These are phyloP conservation scores for Thomomys bottae DNA, from an alignment of 2,113 vertebrate species.

Conservation along the genomic window DNA sequence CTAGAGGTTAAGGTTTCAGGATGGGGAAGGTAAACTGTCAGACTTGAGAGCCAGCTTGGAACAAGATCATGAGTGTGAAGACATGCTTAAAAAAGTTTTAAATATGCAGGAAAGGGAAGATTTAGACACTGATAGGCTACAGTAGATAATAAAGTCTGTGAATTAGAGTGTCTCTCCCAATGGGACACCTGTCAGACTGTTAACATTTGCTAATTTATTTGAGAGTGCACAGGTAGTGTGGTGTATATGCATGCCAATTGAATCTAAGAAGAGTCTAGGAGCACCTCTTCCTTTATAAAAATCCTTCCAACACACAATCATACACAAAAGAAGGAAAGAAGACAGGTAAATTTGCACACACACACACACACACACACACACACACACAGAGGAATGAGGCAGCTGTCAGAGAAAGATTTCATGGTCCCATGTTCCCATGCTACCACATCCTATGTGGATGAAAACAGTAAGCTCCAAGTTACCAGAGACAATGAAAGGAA, in stretches of 20 bases:
- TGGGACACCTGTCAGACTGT: not conserved
- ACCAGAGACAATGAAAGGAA: too few species aligned
- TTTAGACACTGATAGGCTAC: not conserved
- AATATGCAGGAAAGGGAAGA: not conserved
- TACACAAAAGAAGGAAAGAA: not conserved
- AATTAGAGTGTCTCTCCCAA: not conserved
- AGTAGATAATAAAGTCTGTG: not conserved
- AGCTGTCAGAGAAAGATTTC: not conserved
- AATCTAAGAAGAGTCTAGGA: not conserved
- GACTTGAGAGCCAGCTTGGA: not conserved
- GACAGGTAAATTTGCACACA: not conserved
- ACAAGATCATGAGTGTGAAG: not conserved
- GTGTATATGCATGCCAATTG: not conserved
- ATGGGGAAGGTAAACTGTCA: not conserved
- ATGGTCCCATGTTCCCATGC: not conserved
- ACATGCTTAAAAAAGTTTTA: not conserved
- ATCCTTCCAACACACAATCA: not conserved
- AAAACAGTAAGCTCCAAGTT: not conserved
- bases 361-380: not conserved
- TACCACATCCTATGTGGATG: not conserved
- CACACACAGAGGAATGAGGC: not conserved
- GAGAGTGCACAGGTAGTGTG: not conserved
- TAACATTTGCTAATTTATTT: not conserved
- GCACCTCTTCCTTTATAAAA: not conserved
- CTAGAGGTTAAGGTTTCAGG: not conserved